Percentiles rank a stretch among this genome's conserved stretches.
Conservation (phyloP, 2,888 invertebrate species). For the Tiliacea citrago region DNA sequence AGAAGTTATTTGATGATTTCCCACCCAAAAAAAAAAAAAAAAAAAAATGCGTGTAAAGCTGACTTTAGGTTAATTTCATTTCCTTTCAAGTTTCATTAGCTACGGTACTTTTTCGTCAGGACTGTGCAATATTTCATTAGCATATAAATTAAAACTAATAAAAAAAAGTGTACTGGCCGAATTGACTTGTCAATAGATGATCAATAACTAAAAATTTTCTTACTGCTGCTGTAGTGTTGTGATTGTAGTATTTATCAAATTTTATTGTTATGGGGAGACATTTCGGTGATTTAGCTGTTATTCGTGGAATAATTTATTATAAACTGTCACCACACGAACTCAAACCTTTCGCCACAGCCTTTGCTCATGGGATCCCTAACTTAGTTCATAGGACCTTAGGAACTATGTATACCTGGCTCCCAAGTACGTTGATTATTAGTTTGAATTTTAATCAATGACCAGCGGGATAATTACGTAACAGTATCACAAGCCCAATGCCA, state of each 20-base stretch:
- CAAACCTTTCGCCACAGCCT: slow-evolving; percentile 94
- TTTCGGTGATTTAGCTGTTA: slow-evolving; percentile 94
- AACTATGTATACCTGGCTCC: slow-evolving; percentile 92
- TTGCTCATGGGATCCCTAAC: slow-evolving; percentile 94
- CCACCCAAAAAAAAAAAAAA: too few relatives aligned
- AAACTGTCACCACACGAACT: slow-evolving; percentile 96
- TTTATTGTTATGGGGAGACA: slow-evolving; percentile 85
- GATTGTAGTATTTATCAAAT: not conserved
- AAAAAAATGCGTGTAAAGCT: not conserved
- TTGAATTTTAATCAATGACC: not conserved
- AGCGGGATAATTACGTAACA: not conserved
- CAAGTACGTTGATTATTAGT: slow-evolving; percentile 89
- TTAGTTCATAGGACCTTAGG: slow-evolving; percentile 92
- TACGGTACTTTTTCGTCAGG: slow-evolving; percentile 19
- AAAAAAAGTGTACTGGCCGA: not conserved
- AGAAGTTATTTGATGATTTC: too few relatives aligned
- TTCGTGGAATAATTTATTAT: slow-evolving; percentile 95
- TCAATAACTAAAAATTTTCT: not conserved
- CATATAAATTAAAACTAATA: not conserved
- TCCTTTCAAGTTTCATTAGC: not conserved
- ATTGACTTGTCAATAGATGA: not conserved
- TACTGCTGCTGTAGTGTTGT: not conserved
- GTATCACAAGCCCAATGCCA: too few relatives aligned
- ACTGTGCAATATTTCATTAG: not conserved
- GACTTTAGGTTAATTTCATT: not conserved